Evolutionary conservation across 2,797 vertebrate genomes (phyloP).

Genomic region (Podargus strigoides): DNA sequence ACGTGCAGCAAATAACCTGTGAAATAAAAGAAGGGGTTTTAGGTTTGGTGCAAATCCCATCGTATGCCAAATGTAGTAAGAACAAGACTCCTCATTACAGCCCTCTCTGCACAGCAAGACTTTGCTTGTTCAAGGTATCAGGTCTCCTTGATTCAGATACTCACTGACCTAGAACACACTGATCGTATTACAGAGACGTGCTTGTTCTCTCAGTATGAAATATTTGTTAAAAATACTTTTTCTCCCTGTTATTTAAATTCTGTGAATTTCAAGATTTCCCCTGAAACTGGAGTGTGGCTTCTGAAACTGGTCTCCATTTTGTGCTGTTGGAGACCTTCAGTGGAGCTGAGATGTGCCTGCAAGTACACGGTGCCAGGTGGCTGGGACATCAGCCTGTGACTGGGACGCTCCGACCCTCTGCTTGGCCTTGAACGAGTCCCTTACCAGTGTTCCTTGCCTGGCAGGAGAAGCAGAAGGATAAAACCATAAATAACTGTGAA

Average conservation of each 20-base stretch:
- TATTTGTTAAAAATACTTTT: background rate
- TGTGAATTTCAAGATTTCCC: background rate
- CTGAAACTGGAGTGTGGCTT: background rate
- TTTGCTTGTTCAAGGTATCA: background rate
- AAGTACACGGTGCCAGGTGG: accelerated
- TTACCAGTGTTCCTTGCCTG: background rate
- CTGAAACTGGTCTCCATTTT: background rate
- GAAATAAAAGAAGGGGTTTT: background rate
- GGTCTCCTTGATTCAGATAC: background rate
- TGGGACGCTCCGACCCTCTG: background rate
- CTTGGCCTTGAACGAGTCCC: background rate
- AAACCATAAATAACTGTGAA: background rate
- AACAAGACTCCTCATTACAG: background rate
- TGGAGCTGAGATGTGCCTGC: background rate
- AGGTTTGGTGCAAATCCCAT: background rate
- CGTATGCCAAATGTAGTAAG: accelerated
- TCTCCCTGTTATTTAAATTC: background rate
- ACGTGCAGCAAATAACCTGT: background rate
- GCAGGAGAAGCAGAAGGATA: background rate
- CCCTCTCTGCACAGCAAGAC: background rate
- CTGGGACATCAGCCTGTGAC: background rate
- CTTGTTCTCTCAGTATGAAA: background rate
- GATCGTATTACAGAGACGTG: background rate
- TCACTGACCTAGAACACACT: background rate
- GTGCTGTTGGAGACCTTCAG: background rate